phyloP scores from a whole-genome alignment of 2,888 invertebrate genomes.

The Nephrocerus scutellatus region DNA sequence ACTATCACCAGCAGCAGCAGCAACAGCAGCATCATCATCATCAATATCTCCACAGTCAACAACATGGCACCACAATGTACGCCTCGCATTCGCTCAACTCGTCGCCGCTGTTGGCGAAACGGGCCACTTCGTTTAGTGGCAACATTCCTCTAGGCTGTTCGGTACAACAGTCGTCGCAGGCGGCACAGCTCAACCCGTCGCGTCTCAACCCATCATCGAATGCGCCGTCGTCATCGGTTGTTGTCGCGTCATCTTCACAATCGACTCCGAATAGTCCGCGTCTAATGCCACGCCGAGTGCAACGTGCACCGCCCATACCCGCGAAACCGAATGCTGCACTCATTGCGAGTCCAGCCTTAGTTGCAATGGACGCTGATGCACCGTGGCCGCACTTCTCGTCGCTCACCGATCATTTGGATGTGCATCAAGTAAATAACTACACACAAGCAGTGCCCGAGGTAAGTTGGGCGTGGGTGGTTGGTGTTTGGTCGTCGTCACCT shows the following conservation, averaged over 20 bases:
- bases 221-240: constrained; percentile 5
- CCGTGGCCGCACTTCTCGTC: constrained; percentile 44
- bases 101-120: constrained; percentile 41
- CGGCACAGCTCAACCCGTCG: constrained; percentile 6
- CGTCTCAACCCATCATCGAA: neutral
- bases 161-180: neutral
- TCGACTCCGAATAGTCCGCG: constrained; percentile 70
- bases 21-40: too few species aligned
- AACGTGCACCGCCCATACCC: constrained; percentile 46
- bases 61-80: constrained; percentile 19
- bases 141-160: constrained; percentile 31
- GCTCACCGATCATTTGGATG: constrained; percentile 44
- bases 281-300: constrained; percentile 56
- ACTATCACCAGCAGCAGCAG: too few species aligned
- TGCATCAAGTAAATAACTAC: constrained; percentile 47
- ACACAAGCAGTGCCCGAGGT: constrained; percentile 46
- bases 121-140: constrained; percentile 43
- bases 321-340: constrained; percentile 33
- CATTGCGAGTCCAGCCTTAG: constrained; percentile 33
- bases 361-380: constrained; percentile 42
- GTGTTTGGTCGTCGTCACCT: neutral
- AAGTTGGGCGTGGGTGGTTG: constrained; percentile 20
- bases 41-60: too few species aligned
- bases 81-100: constrained; percentile 37
- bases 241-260: constrained; percentile 36